These are phyloP conservation scores for Quadriops clusia DNA, from an alignment of 2,888 invertebrate species.

Conservation along the genomic window DNA sequence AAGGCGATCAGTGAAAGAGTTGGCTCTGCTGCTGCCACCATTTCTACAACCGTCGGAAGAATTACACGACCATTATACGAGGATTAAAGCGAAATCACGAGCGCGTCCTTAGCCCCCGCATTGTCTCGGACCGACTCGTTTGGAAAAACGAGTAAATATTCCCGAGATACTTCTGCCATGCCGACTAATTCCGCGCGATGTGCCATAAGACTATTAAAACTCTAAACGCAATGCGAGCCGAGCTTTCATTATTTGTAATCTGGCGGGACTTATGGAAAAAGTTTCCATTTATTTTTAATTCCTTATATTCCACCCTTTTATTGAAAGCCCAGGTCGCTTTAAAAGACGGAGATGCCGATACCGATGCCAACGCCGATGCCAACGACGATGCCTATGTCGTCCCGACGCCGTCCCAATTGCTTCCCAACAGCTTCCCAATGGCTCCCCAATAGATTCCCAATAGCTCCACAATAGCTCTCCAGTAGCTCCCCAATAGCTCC, in stretches of 20 bases:
- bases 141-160: constrained; percentile 40
- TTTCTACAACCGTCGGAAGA: no score
- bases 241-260: constrained; percentile 39
- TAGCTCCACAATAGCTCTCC: no score
- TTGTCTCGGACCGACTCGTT: constrained; percentile 39
- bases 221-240: constrained; percentile 37
- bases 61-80: constrained; percentile 41
- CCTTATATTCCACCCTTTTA: constrained; percentile 38
- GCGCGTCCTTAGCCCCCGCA: constrained; percentile 29
- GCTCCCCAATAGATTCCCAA: no score
- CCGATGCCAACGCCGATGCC: no score
- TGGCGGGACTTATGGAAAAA: constrained; percentile 39
- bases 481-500: no score
- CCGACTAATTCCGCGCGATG: constrained; percentile 36
- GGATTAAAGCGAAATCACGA: constrained; percentile 40
- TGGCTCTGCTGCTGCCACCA: constrained; percentile 29
- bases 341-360: no score
- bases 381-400: no score
- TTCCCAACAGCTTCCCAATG: no score
- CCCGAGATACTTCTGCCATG: constrained; percentile 29
- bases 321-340: no score
- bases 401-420: no score
- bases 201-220: constrained; percentile 39
- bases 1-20: constrained; percentile 36
- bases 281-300: constrained; percentile 41